Percentiles rank a stretch among this genome's conserved stretches.
These are phyloP conservation scores for Ascaphus truei DNA, from an alignment of 2,113 vertebrate species.

Conservation along the genomic window DNA sequence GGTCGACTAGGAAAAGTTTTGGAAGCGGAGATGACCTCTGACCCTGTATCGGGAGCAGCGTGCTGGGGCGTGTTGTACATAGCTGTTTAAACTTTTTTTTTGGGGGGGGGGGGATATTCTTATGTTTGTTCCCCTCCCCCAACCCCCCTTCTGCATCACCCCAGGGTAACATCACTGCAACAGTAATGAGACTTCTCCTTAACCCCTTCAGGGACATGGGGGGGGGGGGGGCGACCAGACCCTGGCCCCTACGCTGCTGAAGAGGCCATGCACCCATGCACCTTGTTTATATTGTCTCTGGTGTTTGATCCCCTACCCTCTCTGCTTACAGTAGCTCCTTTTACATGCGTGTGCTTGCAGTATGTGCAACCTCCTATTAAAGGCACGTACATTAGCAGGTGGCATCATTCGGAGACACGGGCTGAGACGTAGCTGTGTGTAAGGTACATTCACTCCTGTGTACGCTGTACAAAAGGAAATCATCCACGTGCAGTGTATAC, in stretches of 20 bases:
- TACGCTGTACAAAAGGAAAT: too few relatives aligned
- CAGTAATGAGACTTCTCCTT: neutral
- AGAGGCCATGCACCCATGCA: neutral
- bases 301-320: neutral
- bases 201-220: neutral
- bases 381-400: neutral
- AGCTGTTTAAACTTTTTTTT: neutral
- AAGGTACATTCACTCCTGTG: too few relatives aligned
- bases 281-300: neutral
- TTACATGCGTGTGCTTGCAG: neutral
- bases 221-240: neutral
- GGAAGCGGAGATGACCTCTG: neutral
- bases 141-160: neutral
- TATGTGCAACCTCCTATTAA: neutral
- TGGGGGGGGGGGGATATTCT: neutral
- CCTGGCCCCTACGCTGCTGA: neutral
- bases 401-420: too few relatives aligned
- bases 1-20: constrained; percentile 70
- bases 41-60: neutral
- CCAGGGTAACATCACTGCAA: neutral
- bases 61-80: neutral
- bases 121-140: neutral
- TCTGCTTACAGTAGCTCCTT: neutral
- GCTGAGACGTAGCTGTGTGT: too few relatives aligned
- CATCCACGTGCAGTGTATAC: too few relatives aligned